Evolutionary conservation across 2,797 vertebrate species (phyloP).

Genomic region (Spinibarbus caldwelli): DNA sequence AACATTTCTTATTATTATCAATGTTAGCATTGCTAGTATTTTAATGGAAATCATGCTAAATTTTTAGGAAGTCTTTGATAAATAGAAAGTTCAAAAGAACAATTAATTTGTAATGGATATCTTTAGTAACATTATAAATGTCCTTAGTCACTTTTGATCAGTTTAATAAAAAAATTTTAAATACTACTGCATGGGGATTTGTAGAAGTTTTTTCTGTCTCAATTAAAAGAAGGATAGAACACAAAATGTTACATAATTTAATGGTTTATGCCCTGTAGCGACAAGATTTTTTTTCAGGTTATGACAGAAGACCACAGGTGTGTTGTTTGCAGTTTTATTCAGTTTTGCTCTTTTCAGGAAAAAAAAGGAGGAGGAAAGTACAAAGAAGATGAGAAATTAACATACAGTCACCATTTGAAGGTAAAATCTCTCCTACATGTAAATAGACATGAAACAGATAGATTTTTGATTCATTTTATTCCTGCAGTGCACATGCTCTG

Average conservation of each 20-base stretch:
- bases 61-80: neutral
- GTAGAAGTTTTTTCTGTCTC: neutral
- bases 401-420: neutral
- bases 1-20: neutral
- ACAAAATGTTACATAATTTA: neutral
- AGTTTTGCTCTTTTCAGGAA: neutral
- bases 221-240: neutral
- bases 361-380: neutral
- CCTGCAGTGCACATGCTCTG: neutral
- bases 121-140: neutral
- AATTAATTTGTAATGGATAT: neutral
- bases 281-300: neutral
- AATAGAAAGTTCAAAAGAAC: neutral
- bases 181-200: neutral
- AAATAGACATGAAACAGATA: neutral
- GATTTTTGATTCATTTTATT: neutral
- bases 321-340: constrained; percentile 1
- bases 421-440: constrained; percentile 21
- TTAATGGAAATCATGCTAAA: neutral
- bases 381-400: neutral
- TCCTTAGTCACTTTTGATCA: neutral
- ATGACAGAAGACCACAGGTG: neutral
- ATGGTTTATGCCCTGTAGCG: neutral
- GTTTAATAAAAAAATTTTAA: neutral
- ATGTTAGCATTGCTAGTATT: neutral